Base-by-base conservation (phyloP, 2,113 vertebrate species). In the Brachypodius melanocephalos region DNA sequence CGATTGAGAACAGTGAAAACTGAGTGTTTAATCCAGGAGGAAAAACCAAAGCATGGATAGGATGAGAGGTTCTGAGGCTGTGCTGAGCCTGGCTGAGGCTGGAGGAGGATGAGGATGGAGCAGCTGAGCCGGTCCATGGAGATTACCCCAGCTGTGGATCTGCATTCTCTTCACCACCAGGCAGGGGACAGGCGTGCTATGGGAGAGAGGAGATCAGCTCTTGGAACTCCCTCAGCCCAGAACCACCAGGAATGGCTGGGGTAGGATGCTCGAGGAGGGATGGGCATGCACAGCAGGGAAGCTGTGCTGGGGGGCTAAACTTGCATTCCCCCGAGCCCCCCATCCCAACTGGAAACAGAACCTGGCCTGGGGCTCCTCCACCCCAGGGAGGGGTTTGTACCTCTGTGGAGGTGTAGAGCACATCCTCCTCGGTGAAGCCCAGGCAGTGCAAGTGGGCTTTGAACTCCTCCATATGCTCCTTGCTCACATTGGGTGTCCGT, bases 111-210 rank as follows among this genome's bases (percentile, higher is more conserved):
- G 73, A 87, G 73, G 74, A 54, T 92, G 95, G 66, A 88, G 84
- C 5, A 7, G 61, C 38, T 3, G 3, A 21, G 1, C 3, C 0
- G 0, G 57, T 28, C 15, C 17, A 1, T 4, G 2, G n/a, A 13
- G 20, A 10, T 80, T 72, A 95, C 5, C 0, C 28, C 20, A 2
- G 6, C 29, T 72, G 14, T 8, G 26, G n/a, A 22, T 86, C 62
- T 2, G 2, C 1, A 0, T 26, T 11, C 0, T 2, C 54, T 76
- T 88, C 20, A 1, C 0, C 48, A 26, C 5, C 0, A 0, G 89
- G 38, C 58, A 32, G 21, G n/a, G 72, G 36, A 80, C 95, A 96
- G 45, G 80, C 18, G 0, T 57, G 8, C 95, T 96, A 3, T 1
- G 2, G 67, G 62, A 83, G 19, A 78, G 8, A 11, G 29, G 34